These are phyloP conservation scores for Sinocyclocheilus maitianheensis DNA, from an alignment of 2,113 vertebrate genomes.

Conservation along the genomic window DNA sequence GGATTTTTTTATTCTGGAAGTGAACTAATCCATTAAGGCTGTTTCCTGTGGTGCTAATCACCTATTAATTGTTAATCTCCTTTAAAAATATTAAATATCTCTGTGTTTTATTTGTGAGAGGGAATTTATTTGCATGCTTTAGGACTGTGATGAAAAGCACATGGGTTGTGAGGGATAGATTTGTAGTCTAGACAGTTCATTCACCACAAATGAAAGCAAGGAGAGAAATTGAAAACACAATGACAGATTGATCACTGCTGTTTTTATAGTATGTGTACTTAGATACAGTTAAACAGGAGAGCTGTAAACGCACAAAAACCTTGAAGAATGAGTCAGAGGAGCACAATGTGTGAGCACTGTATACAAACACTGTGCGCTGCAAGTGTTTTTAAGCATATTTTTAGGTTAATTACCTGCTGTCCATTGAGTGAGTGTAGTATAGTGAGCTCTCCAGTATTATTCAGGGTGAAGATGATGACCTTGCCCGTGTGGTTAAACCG, in stretches of 20 bases:
- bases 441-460: slow-evolving; percentile 84
- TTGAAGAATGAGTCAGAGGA: neutral
- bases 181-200: slow-evolving; percentile 54
- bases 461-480: slow-evolving; percentile 93
- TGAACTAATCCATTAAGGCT: too few relatives aligned
- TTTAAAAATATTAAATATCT: neutral
- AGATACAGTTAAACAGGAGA: neutral
- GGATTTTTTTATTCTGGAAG: too few relatives aligned
- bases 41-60: neutral
- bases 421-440: slow-evolving; percentile 92
- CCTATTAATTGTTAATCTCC: neutral
- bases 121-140: slow-evolving; percentile 20
- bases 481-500: slow-evolving; percentile 98
- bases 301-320: neutral
- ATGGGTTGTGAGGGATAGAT: slow-evolving; percentile 44
- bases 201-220: slow-evolving; percentile 13
- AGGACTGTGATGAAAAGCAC: slow-evolving; percentile 55
- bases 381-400: neutral
- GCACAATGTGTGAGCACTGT: too few relatives aligned
- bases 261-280: neutral
- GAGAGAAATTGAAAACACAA: slow-evolving; percentile 9
- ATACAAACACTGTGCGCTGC: neutral
- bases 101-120: slow-evolving; percentile 1
- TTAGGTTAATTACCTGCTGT: slow-evolving; percentile 82
- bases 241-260: neutral